Evolutionary conservation across 2,888 invertebrate species (phyloP).

Genomic region (Dicranocentrus wangi): DNA sequence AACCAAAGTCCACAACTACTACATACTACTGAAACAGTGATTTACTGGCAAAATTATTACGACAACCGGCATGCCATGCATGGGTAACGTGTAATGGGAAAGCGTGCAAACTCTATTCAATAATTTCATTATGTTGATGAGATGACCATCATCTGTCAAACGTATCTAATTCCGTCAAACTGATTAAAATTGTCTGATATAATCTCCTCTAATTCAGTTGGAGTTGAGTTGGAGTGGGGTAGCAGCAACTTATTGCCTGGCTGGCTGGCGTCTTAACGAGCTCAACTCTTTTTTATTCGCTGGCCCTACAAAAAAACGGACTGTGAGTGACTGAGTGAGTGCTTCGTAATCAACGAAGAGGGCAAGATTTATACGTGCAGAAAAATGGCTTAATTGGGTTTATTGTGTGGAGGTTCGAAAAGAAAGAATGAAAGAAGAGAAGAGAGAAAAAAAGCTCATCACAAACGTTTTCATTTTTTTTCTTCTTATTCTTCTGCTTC

Average conservation of each 20-base stretch:
- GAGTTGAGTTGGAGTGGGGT: neutral
- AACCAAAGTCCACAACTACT: neutral
- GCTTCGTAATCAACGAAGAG: conserved; percentile 39
- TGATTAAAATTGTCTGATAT: conserved; percentile 61
- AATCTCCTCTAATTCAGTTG: conserved; percentile 38
- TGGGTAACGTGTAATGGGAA: neutral
- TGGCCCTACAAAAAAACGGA: conserved; percentile 15
- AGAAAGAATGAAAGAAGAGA: neutral
- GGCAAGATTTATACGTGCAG: conserved; percentile 43
- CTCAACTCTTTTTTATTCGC: conserved; percentile 44
- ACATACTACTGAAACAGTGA: conserved; percentile 10
- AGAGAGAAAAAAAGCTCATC: neutral
- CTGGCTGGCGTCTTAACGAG: conserved; percentile 58
- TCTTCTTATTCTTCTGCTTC: no score
- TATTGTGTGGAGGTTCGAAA: conserved; percentile 50
- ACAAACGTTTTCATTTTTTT: no score
- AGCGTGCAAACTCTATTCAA: conserved; percentile 55
- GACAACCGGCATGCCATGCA: no score
- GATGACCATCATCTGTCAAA: conserved; percentile 62
- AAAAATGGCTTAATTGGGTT: conserved; percentile 60
- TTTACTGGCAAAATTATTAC: neutral
- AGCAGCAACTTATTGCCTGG: conserved; percentile 41
- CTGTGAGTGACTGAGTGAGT: no score
- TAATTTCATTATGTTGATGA: conserved; percentile 60
- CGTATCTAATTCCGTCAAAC: conserved; percentile 62